Evolutionary conservation across 1,140 invertebrate species (phyloP).

Genomic region (Drosophila neocordata): DNA sequence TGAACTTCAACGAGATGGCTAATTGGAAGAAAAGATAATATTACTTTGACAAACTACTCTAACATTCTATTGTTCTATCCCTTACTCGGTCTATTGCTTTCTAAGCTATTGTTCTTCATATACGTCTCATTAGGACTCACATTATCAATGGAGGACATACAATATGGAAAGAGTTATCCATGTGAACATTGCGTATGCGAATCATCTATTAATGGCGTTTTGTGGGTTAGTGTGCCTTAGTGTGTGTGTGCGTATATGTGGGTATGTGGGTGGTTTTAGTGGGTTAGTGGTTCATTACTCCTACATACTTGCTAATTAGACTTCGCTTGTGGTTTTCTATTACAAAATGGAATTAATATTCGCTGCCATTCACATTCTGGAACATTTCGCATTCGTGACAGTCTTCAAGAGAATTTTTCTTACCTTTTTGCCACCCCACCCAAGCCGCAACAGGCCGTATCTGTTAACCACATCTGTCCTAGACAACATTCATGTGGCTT

Average conservation of each 20-base stretch:
- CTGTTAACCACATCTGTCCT: slow-evolving; percentile 4
- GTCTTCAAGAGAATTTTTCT: not conserved
- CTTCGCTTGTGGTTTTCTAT: slow-evolving; percentile 46
- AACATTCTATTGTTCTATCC: not conserved
- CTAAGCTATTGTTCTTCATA: not conserved
- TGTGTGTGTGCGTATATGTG: not conserved
- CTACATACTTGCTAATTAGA: slow-evolving; percentile 53
- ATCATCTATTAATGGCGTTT: not conserved
- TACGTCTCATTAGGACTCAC: not conserved
- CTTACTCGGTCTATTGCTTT: not conserved
- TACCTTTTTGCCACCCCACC: not conserved
- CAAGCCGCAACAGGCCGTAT: not conserved
- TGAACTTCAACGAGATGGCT: not conserved
- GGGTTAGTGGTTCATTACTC: slow-evolving; percentile 7
- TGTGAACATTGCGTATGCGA: too few relatives aligned
- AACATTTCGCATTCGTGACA: not conserved
- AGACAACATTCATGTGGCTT: slow-evolving; percentile 4
- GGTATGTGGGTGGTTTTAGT: not conserved
- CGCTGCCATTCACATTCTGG: slow-evolving; percentile 13
- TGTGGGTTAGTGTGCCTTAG: not conserved
- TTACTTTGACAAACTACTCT: not conserved
- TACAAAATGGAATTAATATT: slow-evolving; percentile 52
- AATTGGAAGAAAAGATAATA: not conserved
- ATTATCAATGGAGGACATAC: not conserved
- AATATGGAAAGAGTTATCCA: not conserved